Percentiles rank a stretch among this genome's conserved stretches.
These are phyloP conservation scores for Romanogobio albipinnatus DNA, from an alignment of 2,113 vertebrate genomes.

Conservation along the genomic window DNA sequence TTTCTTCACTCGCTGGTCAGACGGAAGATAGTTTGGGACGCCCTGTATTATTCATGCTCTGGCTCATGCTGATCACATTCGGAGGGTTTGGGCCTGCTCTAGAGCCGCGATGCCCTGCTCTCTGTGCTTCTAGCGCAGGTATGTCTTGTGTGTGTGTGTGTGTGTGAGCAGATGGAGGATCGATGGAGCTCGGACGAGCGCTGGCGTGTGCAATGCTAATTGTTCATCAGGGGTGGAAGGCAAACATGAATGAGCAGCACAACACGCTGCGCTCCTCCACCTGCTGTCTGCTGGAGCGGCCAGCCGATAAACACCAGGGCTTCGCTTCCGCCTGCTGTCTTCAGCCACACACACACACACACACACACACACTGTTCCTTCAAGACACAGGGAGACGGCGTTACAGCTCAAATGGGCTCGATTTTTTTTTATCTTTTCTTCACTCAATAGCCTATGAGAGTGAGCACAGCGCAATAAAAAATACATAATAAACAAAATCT, in stretches of 20 bases:
- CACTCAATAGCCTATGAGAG: too few relatives aligned
- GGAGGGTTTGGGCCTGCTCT: background rate
- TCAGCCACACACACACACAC: background rate
- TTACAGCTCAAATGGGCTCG: too few relatives aligned
- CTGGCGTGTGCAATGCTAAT: constrained; percentile 47
- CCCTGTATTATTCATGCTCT: constrained; percentile 20
- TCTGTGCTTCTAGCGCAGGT: background rate
- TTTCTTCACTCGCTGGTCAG: background rate
- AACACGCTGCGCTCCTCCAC: constrained; percentile 11
- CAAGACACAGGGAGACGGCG: too few relatives aligned
- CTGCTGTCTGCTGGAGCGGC: background rate
- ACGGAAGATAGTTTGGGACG: background rate
- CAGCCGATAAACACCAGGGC: constrained; percentile 2
- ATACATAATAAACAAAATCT: too few relatives aligned
- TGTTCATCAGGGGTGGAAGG: constrained; percentile 39
- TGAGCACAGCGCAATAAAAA: too few relatives aligned
- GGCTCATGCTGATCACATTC: background rate
- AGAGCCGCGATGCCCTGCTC: background rate
- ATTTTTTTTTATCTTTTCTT: too few relatives aligned
- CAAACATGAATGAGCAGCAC: background rate
- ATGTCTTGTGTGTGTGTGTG: constrained; percentile 9
- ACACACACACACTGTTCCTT: too few relatives aligned
- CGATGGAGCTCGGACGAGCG: constrained; percentile 37
- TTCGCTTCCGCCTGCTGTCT: background rate
- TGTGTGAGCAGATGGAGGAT: constrained; percentile 40